Percentiles rank a stretch among this genome's conserved stretches.
Conservation (phyloP, 2,113 vertebrate genomes). For the Suricata suricatta region DNA sequence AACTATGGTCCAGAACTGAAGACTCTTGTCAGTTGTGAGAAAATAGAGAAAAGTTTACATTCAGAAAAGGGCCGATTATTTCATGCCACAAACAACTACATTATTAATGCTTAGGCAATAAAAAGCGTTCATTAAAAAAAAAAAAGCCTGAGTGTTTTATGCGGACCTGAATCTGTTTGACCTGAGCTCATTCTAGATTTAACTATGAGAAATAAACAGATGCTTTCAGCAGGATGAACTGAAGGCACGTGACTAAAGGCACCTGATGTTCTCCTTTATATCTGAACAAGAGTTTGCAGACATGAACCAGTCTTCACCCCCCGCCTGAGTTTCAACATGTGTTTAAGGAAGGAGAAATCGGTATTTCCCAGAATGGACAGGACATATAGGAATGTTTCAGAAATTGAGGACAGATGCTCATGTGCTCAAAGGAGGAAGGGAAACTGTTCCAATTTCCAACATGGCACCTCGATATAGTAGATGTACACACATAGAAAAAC, state of each 20-base stretch:
- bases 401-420: neutral
- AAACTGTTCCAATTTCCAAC: neutral
- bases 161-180: slow-evolving; percentile 1
- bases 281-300: neutral
- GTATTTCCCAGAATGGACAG: neutral
- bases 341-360: neutral
- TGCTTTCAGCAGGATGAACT: neutral
- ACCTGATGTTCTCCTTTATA: neutral
- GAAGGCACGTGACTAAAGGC: neutral
- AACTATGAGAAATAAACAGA: slow-evolving; percentile 29
- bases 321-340: neutral
- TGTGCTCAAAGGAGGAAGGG: neutral
- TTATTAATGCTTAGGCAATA: slow-evolving; percentile 26
- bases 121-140: slow-evolving; percentile 26
- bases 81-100: slow-evolving; percentile 8
- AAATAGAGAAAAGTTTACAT: slow-evolving; percentile 35
- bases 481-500: neutral
- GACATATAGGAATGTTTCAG: neutral
- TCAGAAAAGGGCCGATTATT: slow-evolving; percentile 56
- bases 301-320: neutral
- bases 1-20: neutral
- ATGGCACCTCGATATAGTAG: neutral
- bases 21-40: slow-evolving; percentile 23
- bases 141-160: neutral
- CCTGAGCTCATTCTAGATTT: slow-evolving; percentile 13